Evolutionary conservation across 2,113 vertebrate genomes (phyloP).

Genomic region (Sinosuthora webbiana): DNA sequence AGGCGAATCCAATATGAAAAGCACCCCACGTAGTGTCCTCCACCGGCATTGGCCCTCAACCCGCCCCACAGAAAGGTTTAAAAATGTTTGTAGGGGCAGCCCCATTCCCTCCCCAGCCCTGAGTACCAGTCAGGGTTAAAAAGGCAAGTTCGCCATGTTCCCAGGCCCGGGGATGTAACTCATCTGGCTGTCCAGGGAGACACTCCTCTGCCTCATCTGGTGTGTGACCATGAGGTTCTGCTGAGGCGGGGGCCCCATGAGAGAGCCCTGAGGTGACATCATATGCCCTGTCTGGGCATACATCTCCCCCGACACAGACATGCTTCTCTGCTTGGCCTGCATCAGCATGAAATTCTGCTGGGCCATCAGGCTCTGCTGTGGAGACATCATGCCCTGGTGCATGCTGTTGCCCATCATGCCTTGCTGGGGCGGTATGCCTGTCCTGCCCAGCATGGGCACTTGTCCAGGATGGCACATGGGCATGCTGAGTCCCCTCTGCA

Average conservation of each 20-base stretch:
- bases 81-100: not conserved
- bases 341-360: conserved; percentile 98
- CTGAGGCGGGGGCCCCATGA: conserved; percentile 89
- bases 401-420: conserved; percentile 88
- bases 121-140: conserved; percentile 52
- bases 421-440: conserved; percentile 84
- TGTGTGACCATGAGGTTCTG: conserved; percentile 92
- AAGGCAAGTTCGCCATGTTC: conserved; percentile 91
- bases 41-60: conserved; percentile 4
- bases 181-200: conserved; percentile 92
- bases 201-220: conserved; percentile 90
- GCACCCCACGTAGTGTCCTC: conserved; percentile 36
- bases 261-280: conserved; percentile 89
- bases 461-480: conserved; percentile 89
- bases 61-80: not conserved
- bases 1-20: conserved; percentile 31
- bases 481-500: conserved; percentile 80
- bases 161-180: conserved; percentile 85
- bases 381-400: conserved; percentile 88
- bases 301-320: conserved; percentile 86
- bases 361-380: conserved; percentile 86
- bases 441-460: conserved; percentile 89
- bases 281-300: conserved; percentile 87
- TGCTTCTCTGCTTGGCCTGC: conserved; percentile 91
- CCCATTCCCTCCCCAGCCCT: not conserved